A percentile compares a stretch with the other conserved stretches of the same genome.
Evolutionary conservation across 2,113 vertebrate species (phyloP).

Genomic region (Vicugna pacos): DNA sequence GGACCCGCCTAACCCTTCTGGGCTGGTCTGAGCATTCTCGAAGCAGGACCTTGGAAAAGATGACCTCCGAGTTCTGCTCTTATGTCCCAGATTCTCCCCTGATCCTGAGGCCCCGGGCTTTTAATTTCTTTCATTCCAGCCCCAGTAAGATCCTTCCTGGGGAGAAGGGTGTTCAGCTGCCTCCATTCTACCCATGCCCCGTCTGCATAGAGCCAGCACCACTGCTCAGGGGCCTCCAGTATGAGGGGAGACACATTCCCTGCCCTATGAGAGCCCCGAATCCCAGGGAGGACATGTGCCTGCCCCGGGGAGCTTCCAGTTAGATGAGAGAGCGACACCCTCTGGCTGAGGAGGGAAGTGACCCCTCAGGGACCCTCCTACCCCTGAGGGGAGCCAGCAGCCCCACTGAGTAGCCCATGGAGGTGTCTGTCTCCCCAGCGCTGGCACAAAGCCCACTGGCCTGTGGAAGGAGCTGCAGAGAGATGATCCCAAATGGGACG

Average conservation of each 20-base stretch:
- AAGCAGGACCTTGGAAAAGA: neutral
- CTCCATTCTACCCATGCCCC: neutral
- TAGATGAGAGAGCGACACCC: neutral
- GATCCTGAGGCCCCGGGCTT: neutral
- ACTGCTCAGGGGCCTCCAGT: neutral
- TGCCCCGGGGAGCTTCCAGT: neutral
- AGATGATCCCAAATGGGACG: neutral
- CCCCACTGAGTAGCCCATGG: accelerated
- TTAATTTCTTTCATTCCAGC: conserved; percentile 15
- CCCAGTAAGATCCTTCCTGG: neutral
- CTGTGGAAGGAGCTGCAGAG: neutral
- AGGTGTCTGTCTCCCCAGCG: neutral
- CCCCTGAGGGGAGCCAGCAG: neutral
- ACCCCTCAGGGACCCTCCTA: neutral
- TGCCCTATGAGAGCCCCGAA: neutral
- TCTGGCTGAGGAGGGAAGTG: neutral
- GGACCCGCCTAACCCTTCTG: neutral
- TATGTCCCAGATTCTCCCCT: neutral
- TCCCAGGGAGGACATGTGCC: neutral
- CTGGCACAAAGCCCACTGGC: neutral
- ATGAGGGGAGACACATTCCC: neutral
- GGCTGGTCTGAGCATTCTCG: neutral
- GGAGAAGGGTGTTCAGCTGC: neutral
- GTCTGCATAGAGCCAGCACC: neutral
- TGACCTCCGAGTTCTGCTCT: neutral